Base-by-base conservation (phyloP, 1,140 invertebrate species). In the Dendroctonus valens region DNA sequence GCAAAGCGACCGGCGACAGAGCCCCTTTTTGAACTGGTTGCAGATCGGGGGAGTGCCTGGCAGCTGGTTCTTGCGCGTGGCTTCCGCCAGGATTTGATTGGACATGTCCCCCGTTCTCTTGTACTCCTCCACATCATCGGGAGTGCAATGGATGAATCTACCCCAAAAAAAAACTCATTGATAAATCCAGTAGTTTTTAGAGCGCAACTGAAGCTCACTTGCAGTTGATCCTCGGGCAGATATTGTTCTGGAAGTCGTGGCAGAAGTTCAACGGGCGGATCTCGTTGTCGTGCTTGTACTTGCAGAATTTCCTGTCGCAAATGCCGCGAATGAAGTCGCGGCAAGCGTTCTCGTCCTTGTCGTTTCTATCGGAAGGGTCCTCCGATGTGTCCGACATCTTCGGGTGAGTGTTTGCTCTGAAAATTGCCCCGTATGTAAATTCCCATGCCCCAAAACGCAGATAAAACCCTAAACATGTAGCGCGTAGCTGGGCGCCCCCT, bases 231-330 rank as follows among this genome's bases (percentile, higher is more conserved):
- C 88, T 81, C 12, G 83, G 81, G 73, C 88, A 90, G 59, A 84
- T 82, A 9, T 84, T 86, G 76, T 93, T 93, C 77, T 93, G 91
- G 79, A 84, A 93, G 75, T 94, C 91, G 75, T 93, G 91, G 75
- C 91, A 94, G 75, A 94, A 93, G n/a, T 85, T 81, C n/a, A 79
- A 72, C 0, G 51, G 79, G 71, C 41, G 80, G 74, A 54, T 80
- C 70, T 78, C 83, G 72, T 78, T 78, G 69, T 85, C 83, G 60
- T 91, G 89, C 37, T 84, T 81, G 73, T 86, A 92, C 70, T 91
- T 91, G 78, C 92, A 94, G 44, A 85, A 84, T 71, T 87, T 89
- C 7, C 91, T 81, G 63, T 87, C 86, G 77, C 92, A 94, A 12
- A 84, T 80, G 70, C 87, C 87, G 6, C 86, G 77, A 44, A 85